Conservation (phyloP, 2,113 vertebrate species). For the Entomyzon cyanotis region DNA sequence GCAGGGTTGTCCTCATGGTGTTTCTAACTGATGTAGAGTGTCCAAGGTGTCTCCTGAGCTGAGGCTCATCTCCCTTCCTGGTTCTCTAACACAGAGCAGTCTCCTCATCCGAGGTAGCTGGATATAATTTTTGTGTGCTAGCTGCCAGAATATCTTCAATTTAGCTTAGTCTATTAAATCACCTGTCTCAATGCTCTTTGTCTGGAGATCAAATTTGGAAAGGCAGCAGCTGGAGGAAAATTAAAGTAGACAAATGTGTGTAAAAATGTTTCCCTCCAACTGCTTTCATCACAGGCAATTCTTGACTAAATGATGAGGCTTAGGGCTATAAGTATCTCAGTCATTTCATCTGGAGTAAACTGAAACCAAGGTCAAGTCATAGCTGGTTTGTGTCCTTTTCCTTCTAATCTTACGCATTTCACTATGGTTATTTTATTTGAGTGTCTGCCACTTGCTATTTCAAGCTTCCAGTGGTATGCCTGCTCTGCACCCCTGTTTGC, state of each 20-base stretch:
- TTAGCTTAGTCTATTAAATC: conserved; percentile 16
- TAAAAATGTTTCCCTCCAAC: conserved; percentile 28
- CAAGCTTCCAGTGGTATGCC: background rate
- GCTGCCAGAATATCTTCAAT: background rate
- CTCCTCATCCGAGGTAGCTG: background rate
- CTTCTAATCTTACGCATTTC: conserved; percentile 38
- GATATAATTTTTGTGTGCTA: background rate
- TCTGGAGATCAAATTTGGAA: conserved; percentile 47
- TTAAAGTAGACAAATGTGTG: conserved; percentile 17
- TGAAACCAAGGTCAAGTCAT: conserved; percentile 53
- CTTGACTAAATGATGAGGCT: conserved; percentile 39
- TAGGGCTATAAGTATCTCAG: conserved; percentile 44
- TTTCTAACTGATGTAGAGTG: background rate
- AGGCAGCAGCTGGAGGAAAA: conserved; percentile 47
- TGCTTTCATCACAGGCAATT: conserved; percentile 43
- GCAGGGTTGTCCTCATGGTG: background rate
- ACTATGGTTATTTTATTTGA: conserved; percentile 45
- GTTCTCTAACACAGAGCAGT: rapidly evolving
- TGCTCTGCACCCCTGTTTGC: background rate
- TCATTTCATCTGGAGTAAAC: conserved; percentile 39
- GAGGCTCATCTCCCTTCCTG: background rate
- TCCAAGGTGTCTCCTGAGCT: background rate
- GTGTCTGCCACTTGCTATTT: conserved; percentile 44
- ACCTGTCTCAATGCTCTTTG: background rate
- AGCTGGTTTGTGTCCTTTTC: conserved; percentile 38